Evolutionary conservation across 1,140 invertebrate species (phyloP).

Genomic region (Drosophila navojoa): DNA sequence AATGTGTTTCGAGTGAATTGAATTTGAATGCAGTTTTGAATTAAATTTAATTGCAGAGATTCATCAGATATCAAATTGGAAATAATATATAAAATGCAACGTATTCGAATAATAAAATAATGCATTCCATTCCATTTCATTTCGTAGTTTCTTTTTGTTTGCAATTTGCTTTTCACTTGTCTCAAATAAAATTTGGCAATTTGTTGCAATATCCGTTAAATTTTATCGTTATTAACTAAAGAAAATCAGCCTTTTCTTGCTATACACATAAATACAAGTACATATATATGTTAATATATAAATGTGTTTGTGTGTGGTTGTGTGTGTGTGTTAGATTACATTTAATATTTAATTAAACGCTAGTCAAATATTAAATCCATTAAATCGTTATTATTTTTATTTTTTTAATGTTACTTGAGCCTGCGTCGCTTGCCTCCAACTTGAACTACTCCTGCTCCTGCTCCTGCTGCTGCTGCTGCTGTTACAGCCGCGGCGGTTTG

Average conservation of each 20-base stretch:
- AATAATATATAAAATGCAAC: constrained; percentile 19
- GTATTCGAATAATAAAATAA: constrained; percentile 37
- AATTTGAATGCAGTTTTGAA: constrained; percentile 13
- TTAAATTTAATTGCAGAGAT: constrained; percentile 34
- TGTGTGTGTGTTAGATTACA: constrained; percentile 5
- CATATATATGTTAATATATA: constrained; percentile 44
- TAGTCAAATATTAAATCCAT: constrained; percentile 21
- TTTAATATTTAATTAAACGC: constrained; percentile 8
- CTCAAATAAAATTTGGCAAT: constrained; percentile 78
- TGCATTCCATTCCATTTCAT: constrained; percentile 20
- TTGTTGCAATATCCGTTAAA: constrained; percentile 71
- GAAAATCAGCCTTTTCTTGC: constrained; percentile 81
- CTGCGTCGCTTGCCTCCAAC: constrained; percentile 35
- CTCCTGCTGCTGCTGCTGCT: constrained; percentile 37
- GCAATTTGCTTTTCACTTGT: constrained; percentile 35
- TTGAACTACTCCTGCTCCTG: not conserved
- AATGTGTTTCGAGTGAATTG: constrained; percentile 37
- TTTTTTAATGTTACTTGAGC: constrained; percentile 33
- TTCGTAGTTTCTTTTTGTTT: constrained; percentile 6
- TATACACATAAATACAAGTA: constrained; percentile 74
- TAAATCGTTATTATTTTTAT: constrained; percentile 10
- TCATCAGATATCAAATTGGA: constrained; percentile 23
- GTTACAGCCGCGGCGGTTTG: constrained; percentile 74
- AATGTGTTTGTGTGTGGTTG: constrained; percentile 12
- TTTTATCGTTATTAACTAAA: constrained; percentile 64